A percentile compares a stretch with the other conserved stretches of the same genome.
Conservation (phyloP, 1,140 invertebrate genomes). For the Pseudomyrmex cubaensis region DNA sequence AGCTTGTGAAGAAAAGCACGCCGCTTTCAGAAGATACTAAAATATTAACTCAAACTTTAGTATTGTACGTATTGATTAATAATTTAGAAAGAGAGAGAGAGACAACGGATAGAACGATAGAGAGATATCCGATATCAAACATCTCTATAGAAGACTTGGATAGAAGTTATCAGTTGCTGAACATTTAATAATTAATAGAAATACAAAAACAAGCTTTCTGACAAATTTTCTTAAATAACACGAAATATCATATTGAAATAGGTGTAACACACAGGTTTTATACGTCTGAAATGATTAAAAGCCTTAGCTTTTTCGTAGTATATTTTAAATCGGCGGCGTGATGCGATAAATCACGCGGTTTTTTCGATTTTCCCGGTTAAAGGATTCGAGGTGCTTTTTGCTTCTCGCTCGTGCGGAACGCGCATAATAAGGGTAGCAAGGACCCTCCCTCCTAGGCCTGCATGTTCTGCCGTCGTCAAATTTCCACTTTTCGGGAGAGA, state of each 20-base stretch:
- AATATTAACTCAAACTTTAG: constrained; percentile 46
- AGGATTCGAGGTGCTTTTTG: constrained; percentile 63
- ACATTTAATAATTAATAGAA: not conserved
- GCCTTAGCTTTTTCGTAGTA: not conserved
- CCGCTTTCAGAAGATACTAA: constrained; percentile 6
- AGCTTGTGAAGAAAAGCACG: not conserved
- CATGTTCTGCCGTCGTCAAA: constrained; percentile 59
- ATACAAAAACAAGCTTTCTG: not conserved
- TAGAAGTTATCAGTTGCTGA: too few relatives aligned
- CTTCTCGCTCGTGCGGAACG: constrained; percentile 54
- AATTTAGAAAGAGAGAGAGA: not conserved
- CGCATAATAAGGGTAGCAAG: constrained; percentile 59
- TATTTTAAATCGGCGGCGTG: constrained; percentile 63
- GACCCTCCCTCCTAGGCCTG: not conserved
- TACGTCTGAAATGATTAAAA: not conserved
- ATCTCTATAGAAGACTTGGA: too few relatives aligned
- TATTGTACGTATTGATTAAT: constrained; percentile 45
- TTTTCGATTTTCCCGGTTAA: constrained; percentile 46
- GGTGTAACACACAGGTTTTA: not conserved
- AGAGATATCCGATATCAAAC: too few relatives aligned
- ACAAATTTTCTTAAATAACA: not conserved
- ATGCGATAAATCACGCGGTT: constrained; percentile 69
- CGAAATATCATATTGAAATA: not conserved
- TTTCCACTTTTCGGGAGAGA: constrained; percentile 72
- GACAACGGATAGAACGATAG: too few relatives aligned